phyloP scores from a whole-genome alignment of 2,113 vertebrate genomes.

The Thunnus maccoyii region DNA sequence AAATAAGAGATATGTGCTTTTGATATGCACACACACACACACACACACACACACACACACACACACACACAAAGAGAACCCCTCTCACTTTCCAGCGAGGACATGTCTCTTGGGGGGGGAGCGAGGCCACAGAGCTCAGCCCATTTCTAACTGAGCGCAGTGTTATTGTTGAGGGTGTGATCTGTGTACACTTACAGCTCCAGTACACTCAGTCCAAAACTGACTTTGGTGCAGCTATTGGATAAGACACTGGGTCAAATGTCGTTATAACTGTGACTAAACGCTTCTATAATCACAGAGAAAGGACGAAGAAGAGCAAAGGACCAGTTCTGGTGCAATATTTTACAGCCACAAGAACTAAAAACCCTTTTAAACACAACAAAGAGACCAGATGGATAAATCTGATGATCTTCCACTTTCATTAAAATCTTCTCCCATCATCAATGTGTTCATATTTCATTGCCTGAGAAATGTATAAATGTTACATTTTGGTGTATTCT shows the following conservation, averaged over 20 bases:
- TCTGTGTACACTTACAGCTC: conserved; percentile 4
- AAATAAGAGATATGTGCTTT: conserved; percentile 48
- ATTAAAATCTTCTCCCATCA: too few species aligned
- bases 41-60: not conserved
- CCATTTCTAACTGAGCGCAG: conserved; percentile 17
- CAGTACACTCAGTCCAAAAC: not conserved
- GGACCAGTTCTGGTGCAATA: not conserved
- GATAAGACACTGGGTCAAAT: conserved; percentile 26
- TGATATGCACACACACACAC: not conserved
- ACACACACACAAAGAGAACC: not conserved
- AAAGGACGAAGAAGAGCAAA: conserved; percentile 4
- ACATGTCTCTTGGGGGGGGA: conserved; percentile 19
- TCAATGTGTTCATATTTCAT: too few species aligned
- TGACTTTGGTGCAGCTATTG: not conserved
- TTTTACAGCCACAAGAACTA: not conserved
- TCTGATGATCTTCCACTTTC: too few species aligned
- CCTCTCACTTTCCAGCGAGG: conserved; percentile 27
- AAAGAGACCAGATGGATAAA: not conserved
- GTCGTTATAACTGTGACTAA: not conserved
- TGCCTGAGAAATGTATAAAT: too few species aligned
- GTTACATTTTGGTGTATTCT: too few species aligned
- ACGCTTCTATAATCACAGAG: not conserved
- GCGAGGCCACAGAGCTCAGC: conserved; percentile 26
- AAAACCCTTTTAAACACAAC: too few species aligned
- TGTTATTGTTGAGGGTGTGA: conserved; percentile 65